These are phyloP conservation scores for Zeus faber DNA, from an alignment of 2,113 vertebrate genomes.

Conservation along the genomic window DNA sequence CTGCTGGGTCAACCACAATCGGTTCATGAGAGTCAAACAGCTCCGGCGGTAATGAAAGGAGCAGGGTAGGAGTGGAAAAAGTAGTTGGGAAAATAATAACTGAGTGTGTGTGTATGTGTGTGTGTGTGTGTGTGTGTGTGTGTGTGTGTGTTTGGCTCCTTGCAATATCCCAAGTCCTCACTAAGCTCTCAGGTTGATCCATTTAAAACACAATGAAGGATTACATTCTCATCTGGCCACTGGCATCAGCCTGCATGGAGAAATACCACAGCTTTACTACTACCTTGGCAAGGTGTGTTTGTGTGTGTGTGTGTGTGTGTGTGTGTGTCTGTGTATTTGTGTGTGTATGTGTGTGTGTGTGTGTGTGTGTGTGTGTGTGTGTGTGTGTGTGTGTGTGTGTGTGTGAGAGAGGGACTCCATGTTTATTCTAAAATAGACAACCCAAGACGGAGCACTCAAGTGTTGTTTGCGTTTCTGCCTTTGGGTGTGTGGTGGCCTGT, in stretches of 20 bases:
- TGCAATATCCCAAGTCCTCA: too few species aligned
- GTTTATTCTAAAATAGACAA: not conserved
- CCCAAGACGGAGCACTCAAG: not conserved
- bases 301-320: too few species aligned
- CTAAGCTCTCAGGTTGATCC: conserved; percentile 59
- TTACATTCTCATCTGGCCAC: conserved; percentile 63
- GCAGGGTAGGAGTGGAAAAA: conserved; percentile 8
- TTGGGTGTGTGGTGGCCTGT: not conserved
- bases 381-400: not conserved
- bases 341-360: not conserved
- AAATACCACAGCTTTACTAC: conserved; percentile 41
- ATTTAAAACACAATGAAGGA: conserved; percentile 65
- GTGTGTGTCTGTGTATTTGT: too few species aligned
- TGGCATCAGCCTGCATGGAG: conserved; percentile 43
- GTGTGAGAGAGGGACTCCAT: not conserved
- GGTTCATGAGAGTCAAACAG: not conserved
- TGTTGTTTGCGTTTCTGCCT: not conserved
- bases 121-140: conserved; percentile 1
- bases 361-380: conserved; percentile 1
- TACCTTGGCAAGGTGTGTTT: conserved; percentile 52
- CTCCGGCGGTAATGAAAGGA: conserved; percentile 18
- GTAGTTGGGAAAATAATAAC: not conserved
- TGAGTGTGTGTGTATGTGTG: not conserved
- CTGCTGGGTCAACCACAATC: conserved; percentile 6
- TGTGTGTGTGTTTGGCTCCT: conserved; percentile 12